These are phyloP conservation scores for Caenorhabditis parvicauda DNA, from an alignment of 2,888 invertebrate species.

Conservation along the genomic window DNA sequence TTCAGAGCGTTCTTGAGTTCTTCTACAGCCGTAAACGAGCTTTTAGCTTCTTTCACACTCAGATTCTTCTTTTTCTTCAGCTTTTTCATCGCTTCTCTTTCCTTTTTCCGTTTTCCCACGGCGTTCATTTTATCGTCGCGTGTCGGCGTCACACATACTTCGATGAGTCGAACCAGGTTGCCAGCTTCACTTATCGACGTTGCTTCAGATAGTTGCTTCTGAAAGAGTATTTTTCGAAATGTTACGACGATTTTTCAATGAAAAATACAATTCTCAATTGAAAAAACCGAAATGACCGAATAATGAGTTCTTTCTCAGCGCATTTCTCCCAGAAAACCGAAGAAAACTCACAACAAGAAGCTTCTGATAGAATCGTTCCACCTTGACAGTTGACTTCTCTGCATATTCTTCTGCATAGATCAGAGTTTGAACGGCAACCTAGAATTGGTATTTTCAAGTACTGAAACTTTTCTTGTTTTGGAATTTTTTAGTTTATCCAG, in stretches of 20 bases:
- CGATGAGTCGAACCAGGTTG: conserved; percentile 16
- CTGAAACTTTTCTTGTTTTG: too few relatives aligned
- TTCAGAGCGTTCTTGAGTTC: conserved; percentile 19
- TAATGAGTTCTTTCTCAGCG: too few relatives aligned
- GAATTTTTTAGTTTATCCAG: neutral
- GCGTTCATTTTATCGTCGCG: conserved; percentile 21
- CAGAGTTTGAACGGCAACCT: conserved; percentile 34
- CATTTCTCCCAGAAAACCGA: too few relatives aligned
- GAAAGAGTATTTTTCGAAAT: conserved; percentile 6
- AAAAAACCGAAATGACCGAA: conserved; percentile 10
- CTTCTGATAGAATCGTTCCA: conserved; percentile 16
- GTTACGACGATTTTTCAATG: neutral
- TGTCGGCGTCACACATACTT: conserved; percentile 13
- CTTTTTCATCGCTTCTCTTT: conserved; percentile 19
- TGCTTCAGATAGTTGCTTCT: conserved; percentile 19
- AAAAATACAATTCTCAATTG: neutral
- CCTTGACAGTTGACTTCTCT: conserved; percentile 12
- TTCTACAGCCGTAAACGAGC: conserved; percentile 10
- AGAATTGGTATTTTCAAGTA: too few relatives aligned
- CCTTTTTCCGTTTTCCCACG: conserved; percentile 22
- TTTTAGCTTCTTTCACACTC: conserved; percentile 7
- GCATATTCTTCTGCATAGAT: conserved; percentile 27
- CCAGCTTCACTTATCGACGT: conserved; percentile 15
- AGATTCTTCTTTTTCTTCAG: conserved; percentile 19
- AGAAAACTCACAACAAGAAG: too few relatives aligned